Percentiles rank a stretch among this genome's conserved stretches.
Conservation (phyloP, 2,797 vertebrate genomes). For the Mionectes olivaceus region DNA sequence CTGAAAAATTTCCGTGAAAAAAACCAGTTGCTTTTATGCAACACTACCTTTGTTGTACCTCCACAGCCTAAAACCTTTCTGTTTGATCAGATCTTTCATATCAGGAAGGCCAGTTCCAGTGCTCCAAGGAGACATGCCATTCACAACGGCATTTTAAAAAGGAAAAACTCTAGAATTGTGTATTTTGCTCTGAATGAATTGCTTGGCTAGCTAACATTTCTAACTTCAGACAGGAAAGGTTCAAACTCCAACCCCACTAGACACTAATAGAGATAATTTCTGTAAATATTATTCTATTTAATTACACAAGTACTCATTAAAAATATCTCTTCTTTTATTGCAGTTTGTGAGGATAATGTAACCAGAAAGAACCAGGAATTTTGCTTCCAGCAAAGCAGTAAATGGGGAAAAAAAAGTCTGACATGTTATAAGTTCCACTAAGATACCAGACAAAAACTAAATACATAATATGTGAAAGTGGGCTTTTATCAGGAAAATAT, state of each 20-base stretch:
- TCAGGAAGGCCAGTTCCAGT: neutral
- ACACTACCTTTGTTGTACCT: neutral
- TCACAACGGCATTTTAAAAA: accelerated
- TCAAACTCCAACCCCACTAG: neutral
- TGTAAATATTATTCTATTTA: neutral
- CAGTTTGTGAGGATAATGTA: neutral
- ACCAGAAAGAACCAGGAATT: neutral
- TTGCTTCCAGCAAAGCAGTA: neutral
- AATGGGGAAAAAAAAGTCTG: neutral
- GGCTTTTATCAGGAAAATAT: slow-evolving; percentile 14
- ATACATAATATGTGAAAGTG: neutral
- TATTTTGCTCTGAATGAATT: neutral
- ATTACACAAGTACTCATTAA: neutral
- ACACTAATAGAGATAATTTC: neutral
- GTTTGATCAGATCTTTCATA: neutral
- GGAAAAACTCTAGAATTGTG: neutral
- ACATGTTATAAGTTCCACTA: neutral
- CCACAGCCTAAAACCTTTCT: neutral
- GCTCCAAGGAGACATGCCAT: neutral
- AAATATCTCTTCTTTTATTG: neutral
- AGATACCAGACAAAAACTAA: slow-evolving; percentile 19
- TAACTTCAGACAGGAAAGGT: neutral
- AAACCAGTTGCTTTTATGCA: accelerated
- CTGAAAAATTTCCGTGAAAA: neutral
- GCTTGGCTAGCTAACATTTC: neutral